A percentile compares a stretch with the other conserved stretches of the same genome.
These are phyloP conservation scores for Passer domesticus DNA, from an alignment of 2,113 vertebrate species.

Conservation along the genomic window DNA sequence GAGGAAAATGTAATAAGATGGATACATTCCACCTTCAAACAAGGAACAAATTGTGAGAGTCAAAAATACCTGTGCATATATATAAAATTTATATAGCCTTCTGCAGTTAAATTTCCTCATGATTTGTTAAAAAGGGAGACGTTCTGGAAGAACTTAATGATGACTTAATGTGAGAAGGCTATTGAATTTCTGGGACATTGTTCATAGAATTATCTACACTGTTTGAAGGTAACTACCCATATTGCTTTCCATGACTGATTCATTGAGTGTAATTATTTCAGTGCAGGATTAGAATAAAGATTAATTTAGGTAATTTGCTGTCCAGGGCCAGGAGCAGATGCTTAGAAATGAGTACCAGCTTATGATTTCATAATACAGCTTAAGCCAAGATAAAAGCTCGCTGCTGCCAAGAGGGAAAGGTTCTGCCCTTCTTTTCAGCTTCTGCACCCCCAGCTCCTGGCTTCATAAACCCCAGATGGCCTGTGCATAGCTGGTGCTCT, in stretches of 20 bases:
- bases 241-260: not conserved
- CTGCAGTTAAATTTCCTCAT: not conserved
- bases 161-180: not conserved
- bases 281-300: constrained; percentile 9
- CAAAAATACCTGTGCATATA: not conserved
- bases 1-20: not conserved
- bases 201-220: not conserved
- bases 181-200: not conserved
- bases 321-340: not conserved
- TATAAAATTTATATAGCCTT: not conserved
- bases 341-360: not conserved
- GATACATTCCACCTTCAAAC: not conserved
- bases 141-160: not conserved
- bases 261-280: not conserved
- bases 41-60: not conserved
- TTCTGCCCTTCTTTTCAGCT: not conserved
- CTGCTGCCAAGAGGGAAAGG: not conserved
- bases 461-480: not conserved
- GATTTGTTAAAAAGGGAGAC: not conserved
- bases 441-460: not conserved
- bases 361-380: not conserved
- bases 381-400: not conserved
- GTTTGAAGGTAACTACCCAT: not conserved
- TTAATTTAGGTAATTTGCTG: constrained; percentile 30
- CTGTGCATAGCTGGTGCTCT: not conserved